Evolutionary conservation across 2,113 vertebrate genomes (phyloP).

Genomic region (Thamnophis sirtalis): DNA sequence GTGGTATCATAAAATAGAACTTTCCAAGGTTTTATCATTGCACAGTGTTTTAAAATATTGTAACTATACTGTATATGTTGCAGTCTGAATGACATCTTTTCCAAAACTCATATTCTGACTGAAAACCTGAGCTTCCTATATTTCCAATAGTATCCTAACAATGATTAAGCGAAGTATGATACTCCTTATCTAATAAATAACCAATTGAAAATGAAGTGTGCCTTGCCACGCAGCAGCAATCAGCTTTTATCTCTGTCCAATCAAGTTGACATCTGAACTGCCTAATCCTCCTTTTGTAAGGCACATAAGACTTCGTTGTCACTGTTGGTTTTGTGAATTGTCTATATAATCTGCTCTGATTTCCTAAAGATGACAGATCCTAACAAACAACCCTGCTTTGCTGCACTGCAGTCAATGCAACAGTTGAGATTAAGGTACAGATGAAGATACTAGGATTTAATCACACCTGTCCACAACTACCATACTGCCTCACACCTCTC

Average conservation of each 20-base stretch:
- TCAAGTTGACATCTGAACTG: conserved; percentile 87
- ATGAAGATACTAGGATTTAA: conserved; percentile 75
- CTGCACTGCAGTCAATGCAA: conserved; percentile 63
- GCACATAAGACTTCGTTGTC: conserved; percentile 84
- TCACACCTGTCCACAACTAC: conserved; percentile 77
- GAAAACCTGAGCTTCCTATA: conserved; percentile 53
- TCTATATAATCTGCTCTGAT: conserved; percentile 86
- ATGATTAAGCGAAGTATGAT: conserved; percentile 66
- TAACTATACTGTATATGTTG: neutral
- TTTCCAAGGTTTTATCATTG: neutral
- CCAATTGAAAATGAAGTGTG: conserved; percentile 79
- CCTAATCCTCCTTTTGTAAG: conserved; percentile 90
- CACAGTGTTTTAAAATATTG: neutral
- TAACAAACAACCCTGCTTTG: conserved; percentile 68
- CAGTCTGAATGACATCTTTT: neutral
- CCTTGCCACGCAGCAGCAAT: conserved; percentile 80
- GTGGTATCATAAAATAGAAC: neutral
- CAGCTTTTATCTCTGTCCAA: conserved; percentile 89
- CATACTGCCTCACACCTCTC: conserved; percentile 68
- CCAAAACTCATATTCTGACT: conserved; percentile 3
- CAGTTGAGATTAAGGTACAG: conserved; percentile 74
- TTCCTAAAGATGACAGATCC: conserved; percentile 86
- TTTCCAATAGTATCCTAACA: conserved; percentile 54
- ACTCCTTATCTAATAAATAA: conserved; percentile 70
- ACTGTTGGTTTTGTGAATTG: conserved; percentile 89